Base-by-base conservation (phyloP, 2,888 invertebrate genomes). In the Aethes cnicana region DNA sequence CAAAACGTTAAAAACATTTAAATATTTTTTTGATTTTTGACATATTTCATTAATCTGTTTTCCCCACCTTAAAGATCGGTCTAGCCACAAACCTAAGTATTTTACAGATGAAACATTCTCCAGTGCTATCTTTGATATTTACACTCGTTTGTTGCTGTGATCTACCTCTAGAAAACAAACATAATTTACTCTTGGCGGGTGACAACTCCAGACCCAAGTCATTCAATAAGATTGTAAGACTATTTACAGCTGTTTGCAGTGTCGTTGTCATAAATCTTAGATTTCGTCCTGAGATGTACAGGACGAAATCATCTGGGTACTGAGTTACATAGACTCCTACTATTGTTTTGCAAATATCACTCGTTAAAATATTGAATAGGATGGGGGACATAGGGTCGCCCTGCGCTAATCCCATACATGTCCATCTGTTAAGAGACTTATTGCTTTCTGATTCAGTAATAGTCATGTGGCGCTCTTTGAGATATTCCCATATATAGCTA, bases 31-130 rank as follows among this genome's bases (percentile, higher is more conserved):
- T 9, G 14, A 20, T 33, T 57, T 62, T n/a, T 48, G 46, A 1
- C 9, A 7, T 0, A 33, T 23, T 20, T 61, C 54, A 26, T 60
- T 56, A 3, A 63, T 52, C 37, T 61, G 61, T 54, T 49, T 64
- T 2, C 16, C 18, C 63, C 59, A 64, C 14, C 26, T 49, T 12
- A 64, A 37, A 0, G 42, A 35, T 4, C 32, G 12, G 25, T 62
- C 60, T 8, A 62, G 17, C 62, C 62, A 62, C 4, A 62, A 2
- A 2, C 56, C 57, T 12, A 62, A 46, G 16, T 60, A 65, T 49
- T 55, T 60, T 1, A 58, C 46, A n/a, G 5, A 0, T 1, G 2
- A 9, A 0, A 26, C 11, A 9, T 26, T 26, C 9, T 26, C 26
- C 4, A 26, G 3, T 1, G 11, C 2, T 11, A 11, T 11, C 26